Evolutionary conservation across 1,140 invertebrate genomes (phyloP), one percentile per base, ranked within the genome.

Genomic region (Tyrophagus putrescentiae): DNA sequence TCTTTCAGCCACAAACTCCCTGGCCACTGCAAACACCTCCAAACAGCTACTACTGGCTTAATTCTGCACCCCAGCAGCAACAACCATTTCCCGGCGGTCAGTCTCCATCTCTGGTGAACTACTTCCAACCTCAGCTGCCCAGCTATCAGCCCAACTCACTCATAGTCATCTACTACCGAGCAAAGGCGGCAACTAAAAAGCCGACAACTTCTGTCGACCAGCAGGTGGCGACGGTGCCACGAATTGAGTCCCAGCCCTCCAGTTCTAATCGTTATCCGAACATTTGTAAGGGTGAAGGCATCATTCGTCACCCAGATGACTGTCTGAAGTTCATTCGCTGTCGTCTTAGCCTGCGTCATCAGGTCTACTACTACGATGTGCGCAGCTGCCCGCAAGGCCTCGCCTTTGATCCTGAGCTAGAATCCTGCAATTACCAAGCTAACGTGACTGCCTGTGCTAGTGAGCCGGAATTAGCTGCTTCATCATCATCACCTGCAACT

Each of bases 281-380:
- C 21, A 48, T 48, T 7, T 48, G 7, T 48, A 48, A 6, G 7
- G 31, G 18, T 7, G 45, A 48, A 48, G 45, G 45, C 18, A 21
- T 48, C 45, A 6, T 21, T 9, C 7, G 21, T 7, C 45, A 48
- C 31, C 45, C 45, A 9, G 18, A 6, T 48, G 45, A 48, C 18
- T 48, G 45, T 48, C 18, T 48, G 7, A 48, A 48, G 31, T 48
- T 7, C 31, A 7, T 48, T 48, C 45, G 45, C 7, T 48, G 45
- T 29, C 7, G 45, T 25, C 18, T 48, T 21, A 48, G 18, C 18
- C 13, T 29, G 7, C 23, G 7, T 7, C 45, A 48, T 25, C 45
- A 21, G 31, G 7, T 48, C 45, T 48, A 9, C 18, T 48, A 9
- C 31, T 48, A 48, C 18, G 45, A 48, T 13, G 18, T 9, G 7